A percentile compares a stretch with the other conserved stretches of the same genome.
phyloP scores from a whole-genome alignment of 2,888 invertebrate species.

The Drosophila quinaria region DNA sequence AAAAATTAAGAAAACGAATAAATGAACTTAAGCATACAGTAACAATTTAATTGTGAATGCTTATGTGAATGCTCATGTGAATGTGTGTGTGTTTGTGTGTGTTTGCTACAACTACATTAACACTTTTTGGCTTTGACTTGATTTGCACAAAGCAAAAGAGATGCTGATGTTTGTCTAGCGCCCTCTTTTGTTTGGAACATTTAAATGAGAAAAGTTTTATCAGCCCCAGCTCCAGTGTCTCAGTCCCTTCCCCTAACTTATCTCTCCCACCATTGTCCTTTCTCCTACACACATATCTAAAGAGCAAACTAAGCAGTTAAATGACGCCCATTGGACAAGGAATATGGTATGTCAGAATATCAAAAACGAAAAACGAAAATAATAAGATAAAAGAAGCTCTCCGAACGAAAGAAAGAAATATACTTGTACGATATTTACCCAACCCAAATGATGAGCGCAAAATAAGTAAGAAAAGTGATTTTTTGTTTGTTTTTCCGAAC shows the following conservation, averaged over 20 bases:
- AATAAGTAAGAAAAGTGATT: slow-evolving; percentile 49
- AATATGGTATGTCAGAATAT: slow-evolving; percentile 28
- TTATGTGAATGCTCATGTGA: slow-evolving; percentile 10
- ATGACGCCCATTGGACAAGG: slow-evolving; percentile 57
- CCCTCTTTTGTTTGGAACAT: slow-evolving; percentile 69
- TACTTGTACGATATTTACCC: slow-evolving; percentile 31
- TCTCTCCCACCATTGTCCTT: neutral
- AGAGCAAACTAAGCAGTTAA: slow-evolving; percentile 56
- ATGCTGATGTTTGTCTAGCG: slow-evolving; percentile 63
- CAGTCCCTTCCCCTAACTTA: neutral
- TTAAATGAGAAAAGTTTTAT: slow-evolving; percentile 74
- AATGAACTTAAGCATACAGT: slow-evolving; percentile 50
- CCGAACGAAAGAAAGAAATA: slow-evolving; percentile 24
- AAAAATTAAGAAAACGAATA: slow-evolving; percentile 23
- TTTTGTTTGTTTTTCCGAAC: slow-evolving; percentile 47
- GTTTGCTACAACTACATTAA: slow-evolving; percentile 67
- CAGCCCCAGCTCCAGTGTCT: slow-evolving; percentile 16
- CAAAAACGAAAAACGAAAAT: slow-evolving; percentile 21
- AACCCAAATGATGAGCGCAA: slow-evolving; percentile 23
- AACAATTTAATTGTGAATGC: slow-evolving; percentile 46
- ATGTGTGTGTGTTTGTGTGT: slow-evolving; percentile 26
- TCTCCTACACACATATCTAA: slow-evolving; percentile 19
- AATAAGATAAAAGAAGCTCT: neutral
- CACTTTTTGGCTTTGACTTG: slow-evolving; percentile 69
- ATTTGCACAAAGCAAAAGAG: slow-evolving; percentile 62